Base-by-base conservation (phyloP, 2,113 vertebrate genomes). In the Ageneiosus marmoratus region DNA sequence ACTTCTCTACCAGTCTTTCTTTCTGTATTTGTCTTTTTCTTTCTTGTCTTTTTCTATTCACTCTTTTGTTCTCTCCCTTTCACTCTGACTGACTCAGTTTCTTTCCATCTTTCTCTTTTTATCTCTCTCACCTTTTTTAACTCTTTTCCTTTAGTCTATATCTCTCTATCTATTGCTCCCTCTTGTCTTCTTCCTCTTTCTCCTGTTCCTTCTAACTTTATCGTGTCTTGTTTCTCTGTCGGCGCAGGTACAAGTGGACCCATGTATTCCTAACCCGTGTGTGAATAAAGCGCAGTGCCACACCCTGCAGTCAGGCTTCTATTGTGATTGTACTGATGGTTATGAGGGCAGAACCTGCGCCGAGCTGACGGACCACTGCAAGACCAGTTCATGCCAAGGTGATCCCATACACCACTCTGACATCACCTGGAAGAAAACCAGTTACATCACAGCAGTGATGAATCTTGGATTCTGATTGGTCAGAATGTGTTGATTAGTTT, bases 271-370 rank as follows among this genome's bases (percentile, higher is more conserved):
- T 0, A 96, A 93, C 90, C 98, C 97, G 1, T 99, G 98, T 87
- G 95, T 94, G 75, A 97, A 97, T 32, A 93, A 95, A 70, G 97
- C 95, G 37, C 94, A 90, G 79, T 99, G 97, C 91, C 96, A 95
- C 81, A 91, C 92, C 84, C 81, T 96, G 55, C 89, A 89, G 72
- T 94, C 93, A 1, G 96, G 97, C 77, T 99, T 98, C 88, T 96
- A 95, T 91, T 99, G 98, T 44, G 94, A 95, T 50, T 99, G 98
- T 74, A 91, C 95, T 0, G 96, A 99, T 10, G 95, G 95, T 65
- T 93, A 97, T 4, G 96, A 96, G 18, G 98, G 98, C 73, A 97
- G 96, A 85, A 97, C 97, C 84, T 99, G 98, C 60, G 96, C 96
- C 0, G 92, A 95, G 86, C 95, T 96, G n/a, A 95, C 96, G 87